These are phyloP conservation scores for Parapsyche elsis DNA, from an alignment of 1,140 invertebrate genomes.

Conservation along the genomic window DNA sequence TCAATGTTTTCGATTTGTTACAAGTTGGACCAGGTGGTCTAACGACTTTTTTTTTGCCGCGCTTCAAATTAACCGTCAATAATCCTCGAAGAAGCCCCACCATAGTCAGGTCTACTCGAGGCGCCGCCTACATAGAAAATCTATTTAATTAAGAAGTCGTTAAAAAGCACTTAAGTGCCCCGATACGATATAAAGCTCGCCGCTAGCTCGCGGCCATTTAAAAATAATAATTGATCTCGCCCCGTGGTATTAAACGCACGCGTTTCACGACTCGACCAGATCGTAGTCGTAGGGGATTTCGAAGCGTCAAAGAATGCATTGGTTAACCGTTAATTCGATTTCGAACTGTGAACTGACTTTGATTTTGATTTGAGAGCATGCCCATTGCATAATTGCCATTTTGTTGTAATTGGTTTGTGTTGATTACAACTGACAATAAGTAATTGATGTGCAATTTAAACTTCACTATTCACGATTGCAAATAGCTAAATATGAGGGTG, in stretches of 20 bases:
- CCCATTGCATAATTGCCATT: too few relatives aligned
- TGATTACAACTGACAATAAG: too few relatives aligned
- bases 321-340: neutral
- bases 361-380: too few relatives aligned
- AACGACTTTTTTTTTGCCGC: neutral
- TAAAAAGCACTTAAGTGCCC: slow-evolving; percentile 31
- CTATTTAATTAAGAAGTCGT: slow-evolving; percentile 43
- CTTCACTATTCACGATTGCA: too few relatives aligned
- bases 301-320: neutral
- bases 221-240: slow-evolving; percentile 22
- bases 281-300: neutral
- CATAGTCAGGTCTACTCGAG: slow-evolving; percentile 13
- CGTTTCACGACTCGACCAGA: neutral
- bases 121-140: slow-evolving; percentile 11
- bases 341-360: neutral
- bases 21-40: slow-evolving; percentile 2
- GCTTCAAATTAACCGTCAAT: neutral
- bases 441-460: too few relatives aligned
- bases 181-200: neutral
- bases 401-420: too few relatives aligned
- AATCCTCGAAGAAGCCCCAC: neutral
- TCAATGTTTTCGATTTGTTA: neutral
- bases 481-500: too few relatives aligned
- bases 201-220: slow-evolving; percentile 18
- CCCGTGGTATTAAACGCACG: neutral